Evolutionary conservation across 2,888 invertebrate genomes (phyloP), one percentile per base, ranked within the genome.

Genomic region (Trichogramma evanescens): DNA sequence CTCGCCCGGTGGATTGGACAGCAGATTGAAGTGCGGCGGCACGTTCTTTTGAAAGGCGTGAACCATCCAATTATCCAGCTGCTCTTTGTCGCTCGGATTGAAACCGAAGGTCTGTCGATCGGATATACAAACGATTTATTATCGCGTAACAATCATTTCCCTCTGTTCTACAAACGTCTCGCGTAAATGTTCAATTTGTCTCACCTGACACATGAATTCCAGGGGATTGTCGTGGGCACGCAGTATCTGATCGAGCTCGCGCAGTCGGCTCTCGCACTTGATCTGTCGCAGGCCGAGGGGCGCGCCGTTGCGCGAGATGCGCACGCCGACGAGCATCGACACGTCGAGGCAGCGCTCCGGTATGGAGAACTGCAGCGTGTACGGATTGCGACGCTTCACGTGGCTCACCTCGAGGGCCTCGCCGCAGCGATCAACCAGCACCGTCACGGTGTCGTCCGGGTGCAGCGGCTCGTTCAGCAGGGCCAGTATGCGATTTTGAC

Each of bases 181-280:
- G 6, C 49, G 4, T 3, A 45, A 10, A n/a, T 41, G 2, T 3
- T 26, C 5, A 48, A 41, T 13, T 40, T 10, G 26, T 48, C 58
- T 70, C 79, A 89, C 89, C 84, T 92, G 91, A 70, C 93, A 92
- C 89, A 93, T 90, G 71, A 93, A 92, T 75, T 92, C 91, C 56
- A 93, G 80, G 0, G 93, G 93, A 71, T 89, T 89, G 68, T 90
- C 89, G 59, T 87, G 86, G 5, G 87, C 85, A 45, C 90, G 81
- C 58, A 93, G 80, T 69, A 93, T 81, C 70, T 91, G 91, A 74
- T 91, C 92, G 58, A 93, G 79, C 73, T 93, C 93, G 43, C 91
- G 81, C 56, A 93, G 81, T 58, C 89, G 83, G 71, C 91, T 92
- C 79, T 93, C 93, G 78, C 93, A 93, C 76, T 93, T 93, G 67